Evolutionary conservation across 2,888 invertebrate genomes (phyloP), one percentile per base, ranked within the genome.

Genomic region (Galerucella calmariensis): DNA sequence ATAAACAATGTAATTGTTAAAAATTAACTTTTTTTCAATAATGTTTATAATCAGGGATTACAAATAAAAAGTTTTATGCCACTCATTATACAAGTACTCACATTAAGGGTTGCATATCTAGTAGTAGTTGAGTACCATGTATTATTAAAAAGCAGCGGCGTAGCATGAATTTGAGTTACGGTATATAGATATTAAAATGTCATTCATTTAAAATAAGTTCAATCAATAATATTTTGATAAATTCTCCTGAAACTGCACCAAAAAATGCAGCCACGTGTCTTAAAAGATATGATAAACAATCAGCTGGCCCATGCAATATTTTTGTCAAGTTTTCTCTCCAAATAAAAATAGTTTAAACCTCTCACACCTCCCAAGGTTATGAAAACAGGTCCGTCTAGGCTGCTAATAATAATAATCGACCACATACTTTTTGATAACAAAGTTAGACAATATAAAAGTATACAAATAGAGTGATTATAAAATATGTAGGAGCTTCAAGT

Each of bases 331-430:
- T 65, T 71, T 41, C 65, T 66, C 53, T 61, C 62, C 46, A 69
- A 73, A 63, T 35, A 69, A 61, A 68, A 68, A 73, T 73, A 67
- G 65, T 69, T 65, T 58, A 69, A 73, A 69, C 48, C 46, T 51
- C 63, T 14, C 58, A 69, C 71, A 65, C n/a, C 16, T 67, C 56
- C 59, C 73, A 73, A 73, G 73, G 73, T 73, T 69, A 59, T 27
- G 14, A 24, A 59, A 59, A 10, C 59, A 59, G 59, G 24, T 24
- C 20, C 59, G 59, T 59, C 27, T n/a, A 51, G 51, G 14, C n/a
- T 14, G 51, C 51, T n/a, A n/a, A n/a, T 51, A 51, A 51, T 51
- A 14, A n/a, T 35, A 35, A 35, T 35, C 35, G 8, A 35, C 8
- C 35, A 35, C 35, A 8, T 35, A 0, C 35, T 35, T 35, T 35